Base-by-base conservation (phyloP, 2,797 vertebrate species). In the Propithecus deckenii region DNA sequence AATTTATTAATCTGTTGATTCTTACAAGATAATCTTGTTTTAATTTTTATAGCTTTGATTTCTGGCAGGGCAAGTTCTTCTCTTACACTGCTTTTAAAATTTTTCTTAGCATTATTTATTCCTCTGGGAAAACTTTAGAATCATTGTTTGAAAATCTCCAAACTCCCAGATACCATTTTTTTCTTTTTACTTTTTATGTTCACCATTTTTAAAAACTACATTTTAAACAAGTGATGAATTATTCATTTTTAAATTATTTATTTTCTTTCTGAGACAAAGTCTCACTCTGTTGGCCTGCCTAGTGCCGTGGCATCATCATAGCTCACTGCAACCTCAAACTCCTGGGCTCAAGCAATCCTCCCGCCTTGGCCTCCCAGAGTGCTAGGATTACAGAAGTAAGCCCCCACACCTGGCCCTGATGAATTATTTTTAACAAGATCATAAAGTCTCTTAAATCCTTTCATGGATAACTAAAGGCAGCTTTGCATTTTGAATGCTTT, bases 401-500 rank as follows among this genome's bases (percentile, higher is more conserved):
- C 30, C 61, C 30, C 30, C 14, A 32, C 2, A 5, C 61, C 28
- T 28, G 22, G 61, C 61, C 22, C 5, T 48, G 46, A 57, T 84
- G 41, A 88, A 28, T 91, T 84, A 72, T 63, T 41, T 84, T 85
- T 79, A 92, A 88, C 7, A 67, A 80, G 71, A 57, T 94, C 46
- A 79, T 67, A 43, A 89, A 79, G 5, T n/a, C 65, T 67, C 28
- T 89, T 92, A 89, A 69, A 81, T 95, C 46, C 32, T 89, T 65
- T 52, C 48, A n/a, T 92, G 57, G 57, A 89, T 92, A 79, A 89
- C 30, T 52, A 50, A 90, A 86, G 81, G 67, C 28, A 28, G 28
- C 41, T 91, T 86, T 97, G 55, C 13, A 30, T 84, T 98, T 83
- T 32, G 75, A 81, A 32, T 46, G 48, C 7, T 71, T 46, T 74